Conservation (phyloP, 2,113 vertebrate genomes). For the Helogale parvula region DNA sequence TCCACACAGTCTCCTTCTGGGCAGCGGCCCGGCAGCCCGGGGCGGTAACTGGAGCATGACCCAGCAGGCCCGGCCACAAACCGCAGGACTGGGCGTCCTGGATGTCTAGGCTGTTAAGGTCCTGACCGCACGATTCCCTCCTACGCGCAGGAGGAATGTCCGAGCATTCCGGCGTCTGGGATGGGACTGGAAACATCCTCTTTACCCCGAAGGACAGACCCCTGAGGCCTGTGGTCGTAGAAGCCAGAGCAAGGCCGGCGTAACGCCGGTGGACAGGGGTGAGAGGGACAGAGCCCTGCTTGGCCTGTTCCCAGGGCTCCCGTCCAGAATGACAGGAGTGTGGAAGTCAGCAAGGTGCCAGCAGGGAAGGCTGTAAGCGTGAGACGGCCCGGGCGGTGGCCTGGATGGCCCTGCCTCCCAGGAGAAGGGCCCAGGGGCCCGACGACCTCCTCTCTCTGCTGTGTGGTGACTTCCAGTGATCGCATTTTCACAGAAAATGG, state of each 20-base stretch:
- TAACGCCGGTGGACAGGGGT: rapidly evolving
- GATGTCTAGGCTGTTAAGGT: not conserved
- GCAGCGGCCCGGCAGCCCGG: not conserved
- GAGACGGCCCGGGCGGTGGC: not conserved
- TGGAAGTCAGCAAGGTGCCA: not conserved
- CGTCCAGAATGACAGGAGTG: not conserved
- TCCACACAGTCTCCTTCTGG: not conserved
- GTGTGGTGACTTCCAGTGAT: rapidly evolving
- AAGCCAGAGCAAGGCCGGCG: too few relatives aligned
- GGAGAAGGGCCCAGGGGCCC: rapidly evolving
- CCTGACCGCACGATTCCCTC: not conserved
- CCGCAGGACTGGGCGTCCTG: not conserved
- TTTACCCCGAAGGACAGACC: not conserved
- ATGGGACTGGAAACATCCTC: not conserved
- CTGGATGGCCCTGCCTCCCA: rapidly evolving
- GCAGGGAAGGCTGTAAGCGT: rapidly evolving
- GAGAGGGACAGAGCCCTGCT: too few relatives aligned
- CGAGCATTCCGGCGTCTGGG: not conserved
- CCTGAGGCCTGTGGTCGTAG: not conserved
- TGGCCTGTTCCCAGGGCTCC: not conserved
- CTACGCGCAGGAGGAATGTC: not conserved
- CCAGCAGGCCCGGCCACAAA: not conserved
- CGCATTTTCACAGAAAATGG: not conserved
- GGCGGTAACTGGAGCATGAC: not conserved
- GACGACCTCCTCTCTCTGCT: not conserved